These are phyloP conservation scores for Drosophila subquinaria DNA, from an alignment of 2,888 invertebrate species.

Conservation along the genomic window DNA sequence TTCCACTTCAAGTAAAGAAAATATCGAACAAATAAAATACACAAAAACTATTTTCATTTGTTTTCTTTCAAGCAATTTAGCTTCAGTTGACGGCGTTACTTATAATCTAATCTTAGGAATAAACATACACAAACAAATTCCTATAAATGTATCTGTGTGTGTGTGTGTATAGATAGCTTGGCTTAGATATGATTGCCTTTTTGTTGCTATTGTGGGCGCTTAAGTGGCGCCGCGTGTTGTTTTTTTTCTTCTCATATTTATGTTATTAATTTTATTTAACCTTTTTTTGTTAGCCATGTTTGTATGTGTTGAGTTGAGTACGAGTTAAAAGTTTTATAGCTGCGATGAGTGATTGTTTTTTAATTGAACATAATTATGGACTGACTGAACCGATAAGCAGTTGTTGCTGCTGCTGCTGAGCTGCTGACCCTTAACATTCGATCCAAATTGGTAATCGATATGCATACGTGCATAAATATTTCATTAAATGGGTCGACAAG, in stretches of 20 bases:
- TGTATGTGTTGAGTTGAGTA: conserved; percentile 37
- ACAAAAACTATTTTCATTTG: conserved; percentile 1
- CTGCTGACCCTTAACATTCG: background rate
- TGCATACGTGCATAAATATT: conserved; percentile 20
- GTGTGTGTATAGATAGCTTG: conserved; percentile 34
- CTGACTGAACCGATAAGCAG: conserved; percentile 34
- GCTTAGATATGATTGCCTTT: conserved; percentile 53
- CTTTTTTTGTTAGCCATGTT: conserved; percentile 34
- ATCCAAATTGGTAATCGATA: conserved; percentile 39
- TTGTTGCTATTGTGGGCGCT: conserved; percentile 43
- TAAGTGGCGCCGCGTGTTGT: conserved; percentile 28
- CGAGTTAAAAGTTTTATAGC: conserved; percentile 49
- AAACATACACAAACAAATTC: conserved; percentile 32
- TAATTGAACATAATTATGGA: conserved; percentile 67
- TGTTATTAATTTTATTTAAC: conserved; percentile 1
- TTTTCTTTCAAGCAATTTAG: conserved; percentile 31
- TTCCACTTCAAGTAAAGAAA: background rate
- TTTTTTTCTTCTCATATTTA: conserved; percentile 7
- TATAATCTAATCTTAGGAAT: conserved; percentile 72
- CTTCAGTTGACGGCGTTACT: conserved; percentile 51
- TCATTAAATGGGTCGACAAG: conserved; percentile 32
- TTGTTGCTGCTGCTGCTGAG: conserved; percentile 17
- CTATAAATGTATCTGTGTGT: conserved; percentile 9
- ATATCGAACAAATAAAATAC: background rate
- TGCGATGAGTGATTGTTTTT: conserved; percentile 70